These are phyloP conservation scores for Esox masquinongy DNA, from an alignment of 2,797 vertebrate genomes.

Conservation along the genomic window DNA sequence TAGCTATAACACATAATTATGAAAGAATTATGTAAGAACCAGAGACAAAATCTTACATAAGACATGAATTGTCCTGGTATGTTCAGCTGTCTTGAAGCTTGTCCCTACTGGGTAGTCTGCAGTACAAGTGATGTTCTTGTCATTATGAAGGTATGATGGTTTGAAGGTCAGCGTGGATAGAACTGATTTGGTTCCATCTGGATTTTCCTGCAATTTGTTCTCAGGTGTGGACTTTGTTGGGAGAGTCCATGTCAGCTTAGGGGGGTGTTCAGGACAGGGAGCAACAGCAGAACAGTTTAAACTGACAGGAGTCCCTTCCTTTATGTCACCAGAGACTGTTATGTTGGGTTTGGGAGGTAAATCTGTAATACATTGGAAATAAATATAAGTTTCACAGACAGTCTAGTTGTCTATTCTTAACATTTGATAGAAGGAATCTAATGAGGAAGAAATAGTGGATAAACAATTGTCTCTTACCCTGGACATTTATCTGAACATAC, in stretches of 20 bases:
- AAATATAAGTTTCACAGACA: background rate
- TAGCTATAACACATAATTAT: too few relatives aligned
- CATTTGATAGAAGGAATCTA: background rate
- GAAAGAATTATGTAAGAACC: too few relatives aligned
- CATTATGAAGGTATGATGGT: conserved; percentile 49
- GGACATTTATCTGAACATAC: conserved; percentile 37
- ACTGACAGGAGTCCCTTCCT: conserved; percentile 33
- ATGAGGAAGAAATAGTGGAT: background rate
- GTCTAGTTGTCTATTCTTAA: background rate
- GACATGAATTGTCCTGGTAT: conserved; percentile 1
- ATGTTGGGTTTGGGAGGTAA: conserved; percentile 26
- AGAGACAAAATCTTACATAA: background rate
- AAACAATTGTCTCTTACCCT: conserved; percentile 39
- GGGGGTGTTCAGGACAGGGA: conserved; percentile 58
- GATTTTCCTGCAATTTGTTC: conserved; percentile 22
- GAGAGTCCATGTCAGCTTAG: conserved; percentile 56
- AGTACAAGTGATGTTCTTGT: conserved; percentile 19
- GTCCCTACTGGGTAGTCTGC: conserved; percentile 41
- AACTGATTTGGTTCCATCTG: conserved; percentile 39
- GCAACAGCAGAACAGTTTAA: conserved; percentile 57
- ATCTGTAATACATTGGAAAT: conserved; percentile 32
- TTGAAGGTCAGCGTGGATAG: conserved; percentile 41
- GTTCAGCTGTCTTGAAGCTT: background rate
- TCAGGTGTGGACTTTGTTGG: conserved; percentile 15
- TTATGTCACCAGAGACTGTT: conserved; percentile 13